These are phyloP conservation scores for Platanista minor DNA, from an alignment of 2,113 vertebrate species.

Conservation along the genomic window DNA sequence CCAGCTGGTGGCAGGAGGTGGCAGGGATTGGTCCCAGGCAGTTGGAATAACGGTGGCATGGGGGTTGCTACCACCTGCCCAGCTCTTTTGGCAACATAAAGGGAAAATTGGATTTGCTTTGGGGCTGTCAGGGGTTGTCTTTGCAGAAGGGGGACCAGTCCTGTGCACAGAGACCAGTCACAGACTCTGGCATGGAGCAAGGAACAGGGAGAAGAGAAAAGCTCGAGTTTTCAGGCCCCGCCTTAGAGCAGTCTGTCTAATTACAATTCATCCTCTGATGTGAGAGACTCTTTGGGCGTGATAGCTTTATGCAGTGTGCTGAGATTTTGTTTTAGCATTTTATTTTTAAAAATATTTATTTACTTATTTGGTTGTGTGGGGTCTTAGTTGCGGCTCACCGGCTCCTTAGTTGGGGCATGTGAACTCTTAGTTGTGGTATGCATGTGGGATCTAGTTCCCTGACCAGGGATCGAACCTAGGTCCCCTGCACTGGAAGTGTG, in stretches of 20 bases:
- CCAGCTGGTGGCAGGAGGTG: background rate
- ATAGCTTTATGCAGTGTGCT: background rate
- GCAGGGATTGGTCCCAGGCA: background rate
- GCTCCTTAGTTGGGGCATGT: too few relatives aligned
- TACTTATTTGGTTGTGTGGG: too few relatives aligned
- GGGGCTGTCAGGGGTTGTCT: background rate
- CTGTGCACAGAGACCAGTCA: background rate
- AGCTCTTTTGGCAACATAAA: background rate
- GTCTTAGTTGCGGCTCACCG: too few relatives aligned
- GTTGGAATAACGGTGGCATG: background rate
- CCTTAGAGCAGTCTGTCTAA: background rate
- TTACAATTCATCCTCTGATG: background rate
- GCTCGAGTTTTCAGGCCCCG: background rate
- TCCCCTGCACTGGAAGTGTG: too few relatives aligned
- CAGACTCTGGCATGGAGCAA: background rate
- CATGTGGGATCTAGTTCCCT: too few relatives aligned
- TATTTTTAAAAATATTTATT: background rate
- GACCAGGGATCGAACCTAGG: too few relatives aligned
- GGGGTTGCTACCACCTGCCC: background rate
- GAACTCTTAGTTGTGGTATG: too few relatives aligned
- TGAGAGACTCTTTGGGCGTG: background rate
- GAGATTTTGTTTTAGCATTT: background rate
- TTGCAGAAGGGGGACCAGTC: background rate
- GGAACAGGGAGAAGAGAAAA: background rate
- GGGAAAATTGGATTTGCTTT: conserved; percentile 26